Conservation (phyloP, 2,797 vertebrate genomes). For the Crax fasciolata region DNA sequence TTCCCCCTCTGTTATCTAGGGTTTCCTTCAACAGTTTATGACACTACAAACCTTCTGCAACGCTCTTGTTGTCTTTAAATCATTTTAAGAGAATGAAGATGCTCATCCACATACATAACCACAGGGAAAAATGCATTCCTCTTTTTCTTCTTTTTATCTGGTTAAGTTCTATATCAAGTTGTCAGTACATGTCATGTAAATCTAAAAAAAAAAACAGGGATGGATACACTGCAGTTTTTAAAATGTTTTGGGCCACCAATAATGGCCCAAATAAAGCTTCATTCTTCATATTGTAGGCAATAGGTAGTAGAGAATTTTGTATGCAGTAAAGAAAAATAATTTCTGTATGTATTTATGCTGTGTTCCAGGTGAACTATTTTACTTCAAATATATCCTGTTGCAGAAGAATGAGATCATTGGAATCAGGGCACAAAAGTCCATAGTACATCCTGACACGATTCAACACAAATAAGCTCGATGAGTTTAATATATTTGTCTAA, state of each 20-base stretch:
- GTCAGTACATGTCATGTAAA: neutral
- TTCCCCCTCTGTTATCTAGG: neutral
- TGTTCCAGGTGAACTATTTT: constrained; percentile 8
- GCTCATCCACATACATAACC: neutral
- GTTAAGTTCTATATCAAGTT: neutral
- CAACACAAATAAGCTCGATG: constrained; percentile 55
- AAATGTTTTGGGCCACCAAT: neutral
- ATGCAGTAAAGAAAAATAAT: neutral
- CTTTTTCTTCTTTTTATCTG: neutral
- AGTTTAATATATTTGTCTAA: constrained; percentile 29
- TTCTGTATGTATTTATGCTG: neutral
- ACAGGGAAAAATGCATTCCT: neutral
- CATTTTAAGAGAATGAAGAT: neutral
- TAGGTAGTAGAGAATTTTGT: neutral
- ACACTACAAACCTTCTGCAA: neutral
- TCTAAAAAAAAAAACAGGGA: neutral
- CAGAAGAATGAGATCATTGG: constrained; percentile 26
- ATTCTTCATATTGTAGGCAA: neutral
- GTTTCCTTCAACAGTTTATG: neutral
- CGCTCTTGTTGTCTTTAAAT: neutral
- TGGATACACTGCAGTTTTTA: neutral
- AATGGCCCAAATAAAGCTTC: neutral
- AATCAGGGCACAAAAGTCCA: constrained; percentile 40
- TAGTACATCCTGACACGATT: constrained; percentile 55
- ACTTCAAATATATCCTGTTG: neutral